phyloP scores from a whole-genome alignment of 2,888 invertebrate species.

The Lycia hirtaria region DNA sequence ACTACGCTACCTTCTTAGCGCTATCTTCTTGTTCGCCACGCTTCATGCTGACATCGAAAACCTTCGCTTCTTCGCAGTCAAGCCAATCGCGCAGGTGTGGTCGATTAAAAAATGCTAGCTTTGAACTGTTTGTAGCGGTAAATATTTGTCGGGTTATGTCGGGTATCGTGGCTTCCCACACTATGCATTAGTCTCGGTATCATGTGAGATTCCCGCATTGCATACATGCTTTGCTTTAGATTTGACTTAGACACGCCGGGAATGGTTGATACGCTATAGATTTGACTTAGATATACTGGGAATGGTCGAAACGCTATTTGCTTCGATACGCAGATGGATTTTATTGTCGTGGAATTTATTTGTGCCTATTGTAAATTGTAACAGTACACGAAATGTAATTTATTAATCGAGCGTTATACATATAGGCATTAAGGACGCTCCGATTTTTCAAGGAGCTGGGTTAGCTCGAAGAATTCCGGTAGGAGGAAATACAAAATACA shows the following conservation, averaged over 20 bases:
- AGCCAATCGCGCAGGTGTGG: neutral
- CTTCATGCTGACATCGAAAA: too few relatives aligned
- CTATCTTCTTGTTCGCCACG: too few relatives aligned
- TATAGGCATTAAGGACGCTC: too few relatives aligned
- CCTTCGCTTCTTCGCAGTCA: conserved; percentile 3
- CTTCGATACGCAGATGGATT: conserved; percentile 16
- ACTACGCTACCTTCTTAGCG: too few relatives aligned
- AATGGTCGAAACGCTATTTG: conserved; percentile 11
- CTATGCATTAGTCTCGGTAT: conserved; percentile 37
- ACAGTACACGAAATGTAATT: too few relatives aligned
- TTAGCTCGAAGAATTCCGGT: too few relatives aligned
- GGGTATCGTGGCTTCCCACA: conserved; percentile 47
- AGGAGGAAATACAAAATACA: too few relatives aligned
- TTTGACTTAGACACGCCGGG: conserved; percentile 10
- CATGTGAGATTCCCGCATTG: conserved; percentile 20
- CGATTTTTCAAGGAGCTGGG: too few relatives aligned
- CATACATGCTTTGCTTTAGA: conserved; percentile 25
- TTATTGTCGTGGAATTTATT: conserved; percentile 6
- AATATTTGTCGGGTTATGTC: conserved; percentile 41
- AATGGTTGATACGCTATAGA: conserved; percentile 9
- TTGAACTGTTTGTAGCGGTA: conserved; percentile 36
- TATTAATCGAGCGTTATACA: too few relatives aligned
- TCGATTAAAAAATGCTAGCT: conserved; percentile 3
- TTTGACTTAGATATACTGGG: conserved; percentile 7
- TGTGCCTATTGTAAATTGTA: conserved; percentile 12